Conservation (phyloP, 2,888 invertebrate species). For the Drosophila siamana region DNA sequence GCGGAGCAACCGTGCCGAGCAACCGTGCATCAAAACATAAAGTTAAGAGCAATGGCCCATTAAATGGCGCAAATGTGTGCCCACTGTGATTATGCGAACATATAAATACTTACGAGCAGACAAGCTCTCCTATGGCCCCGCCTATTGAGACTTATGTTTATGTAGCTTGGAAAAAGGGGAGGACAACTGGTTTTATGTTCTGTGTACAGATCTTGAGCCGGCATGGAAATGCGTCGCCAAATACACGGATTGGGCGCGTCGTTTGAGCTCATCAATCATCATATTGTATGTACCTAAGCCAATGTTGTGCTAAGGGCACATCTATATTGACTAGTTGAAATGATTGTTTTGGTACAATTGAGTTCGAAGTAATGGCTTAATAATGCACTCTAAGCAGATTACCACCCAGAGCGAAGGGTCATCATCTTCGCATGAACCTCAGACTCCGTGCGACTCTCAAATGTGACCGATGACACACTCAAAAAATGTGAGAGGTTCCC, state of each 20-base stretch:
- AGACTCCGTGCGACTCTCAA: constrained; percentile 40
- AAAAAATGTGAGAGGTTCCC: constrained; percentile 63
- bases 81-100: constrained; percentile 37
- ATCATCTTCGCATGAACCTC: constrained; percentile 16
- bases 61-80: constrained; percentile 55
- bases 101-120: constrained; percentile 22
- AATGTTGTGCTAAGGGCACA: not conserved
- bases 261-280: constrained; percentile 47
- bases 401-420: constrained; percentile 33
- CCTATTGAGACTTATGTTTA: constrained; percentile 36
- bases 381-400: constrained; percentile 27
- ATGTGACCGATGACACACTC: constrained; percentile 41
- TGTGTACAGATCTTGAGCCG: constrained; percentile 5
- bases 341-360: constrained; percentile 25
- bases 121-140: not conserved
- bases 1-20: not conserved
- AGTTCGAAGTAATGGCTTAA: constrained; percentile 28
- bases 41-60: constrained; percentile 67
- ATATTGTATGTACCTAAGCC: constrained; percentile 1
- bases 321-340: constrained; percentile 21
- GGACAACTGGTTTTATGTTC: constrained; percentile 30
- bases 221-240: constrained; percentile 29
- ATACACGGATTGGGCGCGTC: constrained; percentile 17
- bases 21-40: constrained; percentile 32
- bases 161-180: constrained; percentile 7